Conservation (phyloP, 2,888 invertebrate species). For the Chaitophorus viminalis region DNA sequence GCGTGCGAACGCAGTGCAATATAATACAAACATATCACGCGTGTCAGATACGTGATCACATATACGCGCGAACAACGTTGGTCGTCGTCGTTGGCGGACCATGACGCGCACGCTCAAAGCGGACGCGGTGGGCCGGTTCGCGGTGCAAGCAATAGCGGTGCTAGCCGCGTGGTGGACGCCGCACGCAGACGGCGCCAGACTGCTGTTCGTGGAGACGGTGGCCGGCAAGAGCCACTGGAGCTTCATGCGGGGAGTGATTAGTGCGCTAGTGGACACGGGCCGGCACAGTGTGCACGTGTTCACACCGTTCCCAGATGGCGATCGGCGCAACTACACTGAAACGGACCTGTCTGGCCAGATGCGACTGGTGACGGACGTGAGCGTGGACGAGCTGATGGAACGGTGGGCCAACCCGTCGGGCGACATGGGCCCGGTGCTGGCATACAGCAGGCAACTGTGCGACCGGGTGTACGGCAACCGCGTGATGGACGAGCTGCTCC, state of each 20-base stretch:
- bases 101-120: background rate
- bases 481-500: background rate
- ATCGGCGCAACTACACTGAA: constrained; percentile 25
- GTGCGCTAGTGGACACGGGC: constrained; percentile 65
- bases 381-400: background rate
- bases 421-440: background rate
- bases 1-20: too few species aligned
- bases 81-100: too few species aligned
- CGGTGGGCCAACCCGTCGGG: background rate
- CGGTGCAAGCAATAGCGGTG: background rate
- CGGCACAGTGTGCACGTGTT: constrained; percentile 65
- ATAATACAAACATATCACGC: too few species aligned
- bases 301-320: constrained; percentile 63
- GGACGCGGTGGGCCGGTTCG: background rate
- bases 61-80: too few species aligned
- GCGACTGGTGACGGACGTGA: background rate
- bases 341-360: constrained; percentile 24
- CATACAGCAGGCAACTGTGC: background rate
- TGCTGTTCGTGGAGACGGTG: background rate
- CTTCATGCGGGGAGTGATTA: constrained; percentile 65
- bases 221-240: constrained; percentile 65
- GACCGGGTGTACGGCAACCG: background rate
- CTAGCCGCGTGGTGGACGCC: background rate
- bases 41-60: too few species aligned
- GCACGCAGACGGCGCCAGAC: background rate